These are phyloP conservation scores for Egretta garzetta DNA, from an alignment of 2,113 vertebrate genomes.

Conservation along the genomic window DNA sequence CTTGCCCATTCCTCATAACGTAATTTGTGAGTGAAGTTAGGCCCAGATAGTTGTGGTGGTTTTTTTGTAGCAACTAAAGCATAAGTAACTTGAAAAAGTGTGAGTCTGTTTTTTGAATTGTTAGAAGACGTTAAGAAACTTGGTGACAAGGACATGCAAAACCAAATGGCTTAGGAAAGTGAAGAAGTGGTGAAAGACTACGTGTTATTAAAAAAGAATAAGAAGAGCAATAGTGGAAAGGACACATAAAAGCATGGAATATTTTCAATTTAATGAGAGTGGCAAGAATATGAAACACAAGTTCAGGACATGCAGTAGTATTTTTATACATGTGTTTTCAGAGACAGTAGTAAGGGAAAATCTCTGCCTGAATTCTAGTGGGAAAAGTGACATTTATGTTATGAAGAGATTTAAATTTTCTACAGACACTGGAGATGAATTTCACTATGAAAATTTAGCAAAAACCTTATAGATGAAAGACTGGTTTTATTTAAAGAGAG, in stretches of 20 bases:
- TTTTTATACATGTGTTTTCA: not conserved
- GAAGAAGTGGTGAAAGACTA: not conserved
- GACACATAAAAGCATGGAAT: not conserved
- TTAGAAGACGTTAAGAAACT: not conserved
- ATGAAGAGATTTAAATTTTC: not conserved
- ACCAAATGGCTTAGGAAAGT: not conserved
- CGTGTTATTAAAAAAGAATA: not conserved
- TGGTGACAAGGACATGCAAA: not conserved
- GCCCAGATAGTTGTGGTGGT: rapidly evolving
- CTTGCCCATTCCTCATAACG: not conserved
- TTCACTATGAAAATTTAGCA: not conserved
- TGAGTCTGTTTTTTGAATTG: not conserved
- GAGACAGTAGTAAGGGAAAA: not conserved
- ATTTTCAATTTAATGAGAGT: not conserved
- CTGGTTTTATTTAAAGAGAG: not conserved
- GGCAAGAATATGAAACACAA: not conserved
- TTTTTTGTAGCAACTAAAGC: not conserved
- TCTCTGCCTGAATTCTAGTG: not conserved
- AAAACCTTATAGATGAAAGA: not conserved
- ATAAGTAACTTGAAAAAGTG: not conserved
- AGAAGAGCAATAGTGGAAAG: not conserved
- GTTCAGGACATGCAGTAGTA: not conserved
- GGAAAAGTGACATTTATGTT: not conserved
- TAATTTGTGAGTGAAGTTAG: not conserved
- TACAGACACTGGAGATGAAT: not conserved